Base-by-base conservation (phyloP, 2,113 vertebrate species). In the Fukomys damarensis region DNA sequence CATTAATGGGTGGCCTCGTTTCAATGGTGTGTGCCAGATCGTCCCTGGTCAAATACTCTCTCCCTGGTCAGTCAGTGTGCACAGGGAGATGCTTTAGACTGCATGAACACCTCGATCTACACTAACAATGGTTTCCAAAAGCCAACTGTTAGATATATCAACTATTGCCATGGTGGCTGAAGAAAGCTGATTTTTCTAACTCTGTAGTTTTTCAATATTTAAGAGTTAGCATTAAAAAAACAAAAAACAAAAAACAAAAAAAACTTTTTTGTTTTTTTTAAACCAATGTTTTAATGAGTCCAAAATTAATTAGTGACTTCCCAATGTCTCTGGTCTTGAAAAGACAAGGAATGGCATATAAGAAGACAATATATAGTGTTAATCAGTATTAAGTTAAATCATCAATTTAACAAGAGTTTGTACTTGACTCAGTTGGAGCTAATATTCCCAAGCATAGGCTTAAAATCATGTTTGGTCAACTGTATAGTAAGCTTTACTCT, bases 251-350 rank as follows among this genome's bases (percentile, higher is more conserved):
- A n/a, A n/a, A n/a, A n/a, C n/a, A n/a, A n/a, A n/a, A n/a, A n/a
- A n/a, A n/a, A n/a, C n/a, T n/a, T n/a, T n/a, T n/a, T n/a, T n/a
- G n/a, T n/a, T n/a, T n/a, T n/a, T n/a, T n/a, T n/a, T n/a, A n/a
- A n/a, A n/a, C n/a, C 63, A 80, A 41, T 52, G 38, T 87, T 85
- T 95, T 94, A 82, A 77, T 65, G 38, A 91, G 65, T 85, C 61
- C 80, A 84, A 87, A 89, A 80, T 2, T 76, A 32, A 70, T 77
- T 38, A 91, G 52, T 96, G 58, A 93, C 76, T 93, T 91, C 76
- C n/a, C 46, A 93, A 49, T 66, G 49, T 86, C 49, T 82, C 0
- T 66, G n/a, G 65, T 97, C 66, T 72, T 89, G 32, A 68, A 4
- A 93, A 76, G 72, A 77, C 24, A 82, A 86, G 82, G 12, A 4